These are phyloP conservation scores for Nebria brevicollis DNA, from an alignment of 2,888 invertebrate genomes.

Conservation along the genomic window DNA sequence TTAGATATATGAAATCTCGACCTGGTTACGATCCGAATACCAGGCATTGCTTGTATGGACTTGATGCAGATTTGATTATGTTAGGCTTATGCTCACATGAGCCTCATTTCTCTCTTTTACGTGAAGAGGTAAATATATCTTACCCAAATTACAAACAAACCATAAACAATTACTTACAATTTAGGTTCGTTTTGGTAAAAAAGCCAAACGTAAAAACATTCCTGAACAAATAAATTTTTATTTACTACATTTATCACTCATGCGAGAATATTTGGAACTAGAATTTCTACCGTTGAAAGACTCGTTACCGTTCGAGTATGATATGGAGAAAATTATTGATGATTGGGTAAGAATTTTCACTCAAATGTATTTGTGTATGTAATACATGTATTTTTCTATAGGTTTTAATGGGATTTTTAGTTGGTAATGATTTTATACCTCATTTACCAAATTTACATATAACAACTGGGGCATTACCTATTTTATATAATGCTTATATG, in stretches of 20 bases:
- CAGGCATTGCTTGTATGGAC: conserved; percentile 94
- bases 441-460: conserved; percentile 96
- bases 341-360: conserved; percentile 78
- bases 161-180: conserved; percentile 23
- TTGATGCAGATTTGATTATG: conserved; percentile 98
- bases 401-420: conserved; percentile 93
- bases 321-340: conserved; percentile 92
- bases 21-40: conserved; percentile 90
- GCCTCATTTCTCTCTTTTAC: conserved; percentile 90
- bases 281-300: conserved; percentile 83
- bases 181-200: conserved; percentile 80
- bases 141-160: conserved; percentile 1
- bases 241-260: conserved; percentile 88
- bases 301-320: conserved; percentile 77
- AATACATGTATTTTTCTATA: conserved; percentile 49
- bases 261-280: conserved; percentile 92
- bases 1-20: conserved; percentile 85
- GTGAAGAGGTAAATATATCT: conserved; percentile 82
- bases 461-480: conserved; percentile 85
- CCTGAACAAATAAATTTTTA: conserved; percentile 94
- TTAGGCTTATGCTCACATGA: conserved; percentile 95
- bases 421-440: conserved; percentile 98
- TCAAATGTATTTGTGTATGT: not conserved
- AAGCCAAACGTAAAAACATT: conserved; percentile 73
- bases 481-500: conserved; percentile 89